phyloP scores from a whole-genome alignment of 1,140 invertebrate species.

The Platorchestia sp. region DNA sequence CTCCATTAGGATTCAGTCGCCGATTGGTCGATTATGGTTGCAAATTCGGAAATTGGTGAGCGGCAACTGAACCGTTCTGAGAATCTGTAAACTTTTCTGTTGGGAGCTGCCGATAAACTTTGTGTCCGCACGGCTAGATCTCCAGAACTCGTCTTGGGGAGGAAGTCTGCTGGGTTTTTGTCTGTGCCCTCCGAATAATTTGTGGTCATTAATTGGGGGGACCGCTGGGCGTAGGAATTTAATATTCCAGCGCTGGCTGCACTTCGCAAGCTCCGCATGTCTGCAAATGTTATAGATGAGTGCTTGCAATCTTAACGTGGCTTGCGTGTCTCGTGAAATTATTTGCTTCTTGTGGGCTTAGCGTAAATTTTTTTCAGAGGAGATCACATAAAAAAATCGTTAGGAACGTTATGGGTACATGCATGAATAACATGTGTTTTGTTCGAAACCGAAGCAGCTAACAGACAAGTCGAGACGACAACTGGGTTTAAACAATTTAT shows the following conservation, averaged over 20 bases:
- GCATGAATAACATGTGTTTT: no score
- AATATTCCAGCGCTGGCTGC: not conserved
- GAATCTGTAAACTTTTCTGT: not conserved
- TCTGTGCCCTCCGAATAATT: not conserved
- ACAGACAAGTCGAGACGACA: not conserved
- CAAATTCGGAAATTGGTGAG: slow-evolving; percentile 1
- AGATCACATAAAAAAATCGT: not conserved
- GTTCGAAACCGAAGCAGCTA: not conserved
- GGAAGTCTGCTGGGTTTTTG: not conserved
- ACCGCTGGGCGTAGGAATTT: not conserved
- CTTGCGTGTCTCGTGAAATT: not conserved
- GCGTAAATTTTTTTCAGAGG: not conserved
- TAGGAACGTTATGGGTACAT: no score
- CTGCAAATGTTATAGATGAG: no score
- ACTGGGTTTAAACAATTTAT: not conserved
- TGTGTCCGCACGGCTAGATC: not conserved
- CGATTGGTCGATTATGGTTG: slow-evolving; percentile 21
- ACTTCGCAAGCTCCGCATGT: not conserved
- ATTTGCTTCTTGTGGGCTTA: not conserved
- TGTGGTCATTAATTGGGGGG: not conserved
- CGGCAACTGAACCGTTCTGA: not conserved
- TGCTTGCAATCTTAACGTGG: no score
- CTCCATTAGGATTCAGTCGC: slow-evolving; percentile 2
- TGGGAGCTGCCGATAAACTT: not conserved
- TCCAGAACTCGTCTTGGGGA: not conserved